A percentile compares a stretch with the other conserved stretches of the same genome.
Conservation (phyloP, 2,113 vertebrate genomes). For the Clarias macrocephalus region DNA sequence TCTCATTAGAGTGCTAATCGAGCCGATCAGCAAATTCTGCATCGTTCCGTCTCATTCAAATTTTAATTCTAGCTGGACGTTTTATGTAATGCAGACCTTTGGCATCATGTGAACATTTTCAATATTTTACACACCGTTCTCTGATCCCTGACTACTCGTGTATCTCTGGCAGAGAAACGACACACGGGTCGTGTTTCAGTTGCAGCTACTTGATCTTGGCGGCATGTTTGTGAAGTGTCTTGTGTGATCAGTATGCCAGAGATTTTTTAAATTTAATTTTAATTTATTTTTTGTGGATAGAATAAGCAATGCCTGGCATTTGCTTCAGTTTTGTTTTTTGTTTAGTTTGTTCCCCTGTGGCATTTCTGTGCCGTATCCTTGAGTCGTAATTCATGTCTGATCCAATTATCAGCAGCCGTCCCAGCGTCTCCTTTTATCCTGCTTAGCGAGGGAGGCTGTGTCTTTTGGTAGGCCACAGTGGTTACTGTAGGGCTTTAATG, state of each 20-base stretch:
- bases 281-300: constrained; percentile 30
- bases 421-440: constrained; percentile 16
- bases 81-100: neutral
- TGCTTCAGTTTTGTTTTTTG: constrained; percentile 24
- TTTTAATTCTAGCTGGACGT: neutral
- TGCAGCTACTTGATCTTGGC: constrained; percentile 28
- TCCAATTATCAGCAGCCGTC: constrained; percentile 46
- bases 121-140: constrained; percentile 17
- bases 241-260: constrained; percentile 37
- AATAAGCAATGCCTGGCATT: neutral
- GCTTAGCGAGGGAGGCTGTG: neutral
- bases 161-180: neutral
- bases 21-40: constrained; percentile 4
- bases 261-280: no score
- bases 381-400: constrained; percentile 27
- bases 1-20: neutral
- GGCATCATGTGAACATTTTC: neutral
- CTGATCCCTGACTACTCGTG: neutral
- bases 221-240: constrained; percentile 26
- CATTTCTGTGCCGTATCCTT: constrained; percentile 17
- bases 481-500: neutral
- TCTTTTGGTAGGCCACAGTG: neutral
- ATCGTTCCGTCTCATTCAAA: neutral
- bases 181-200: constrained; percentile 19
- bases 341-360: neutral